Evolutionary conservation across 53 echinoderm and acorn worm species (phyloP).

Genomic region (Echinarachnius parma): DNA sequence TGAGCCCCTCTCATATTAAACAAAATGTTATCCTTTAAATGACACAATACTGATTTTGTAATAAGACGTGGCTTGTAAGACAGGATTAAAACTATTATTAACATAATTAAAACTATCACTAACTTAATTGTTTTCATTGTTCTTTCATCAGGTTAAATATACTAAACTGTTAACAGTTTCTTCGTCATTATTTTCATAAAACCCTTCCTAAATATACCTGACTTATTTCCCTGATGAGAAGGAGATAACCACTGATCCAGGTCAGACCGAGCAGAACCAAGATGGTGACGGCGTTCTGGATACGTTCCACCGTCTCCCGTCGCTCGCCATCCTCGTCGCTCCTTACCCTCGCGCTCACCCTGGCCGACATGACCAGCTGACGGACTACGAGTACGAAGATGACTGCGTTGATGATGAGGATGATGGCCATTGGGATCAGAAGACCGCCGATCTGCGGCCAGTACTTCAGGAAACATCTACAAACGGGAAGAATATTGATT

Average conservation of each 20-base stretch:
- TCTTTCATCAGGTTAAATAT: no score
- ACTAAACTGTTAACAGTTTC: no score
- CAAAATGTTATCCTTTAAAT: no score
- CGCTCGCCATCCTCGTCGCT: constrained; percentile 6
- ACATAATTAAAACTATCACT: no score
- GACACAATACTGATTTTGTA: no score
- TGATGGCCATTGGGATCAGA: constrained; percentile 18
- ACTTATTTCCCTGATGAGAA: not conserved
- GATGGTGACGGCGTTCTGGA: constrained; percentile 25
- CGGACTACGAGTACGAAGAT: constrained; percentile 21
- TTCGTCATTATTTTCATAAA: no score
- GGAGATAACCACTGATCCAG: constrained; percentile 23
- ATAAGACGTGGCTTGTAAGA: no score
- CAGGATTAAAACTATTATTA: no score
- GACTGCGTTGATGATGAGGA: constrained; percentile 7
- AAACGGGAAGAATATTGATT: no score
- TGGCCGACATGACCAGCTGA: constrained; percentile 6
- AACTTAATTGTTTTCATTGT: no score
- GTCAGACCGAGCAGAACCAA: constrained; percentile 21
- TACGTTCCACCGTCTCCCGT: constrained; percentile 16
- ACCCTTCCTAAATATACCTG: no score
- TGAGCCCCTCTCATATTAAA: no score
- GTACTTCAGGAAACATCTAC: constrained; percentile 10
- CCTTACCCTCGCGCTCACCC: constrained; percentile 2
- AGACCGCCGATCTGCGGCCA: constrained; percentile 33